Evolutionary conservation across 2,113 vertebrate species (phyloP), one percentile per base, ranked within the genome.

Genomic region (Peromyscus polionotus): DNA sequence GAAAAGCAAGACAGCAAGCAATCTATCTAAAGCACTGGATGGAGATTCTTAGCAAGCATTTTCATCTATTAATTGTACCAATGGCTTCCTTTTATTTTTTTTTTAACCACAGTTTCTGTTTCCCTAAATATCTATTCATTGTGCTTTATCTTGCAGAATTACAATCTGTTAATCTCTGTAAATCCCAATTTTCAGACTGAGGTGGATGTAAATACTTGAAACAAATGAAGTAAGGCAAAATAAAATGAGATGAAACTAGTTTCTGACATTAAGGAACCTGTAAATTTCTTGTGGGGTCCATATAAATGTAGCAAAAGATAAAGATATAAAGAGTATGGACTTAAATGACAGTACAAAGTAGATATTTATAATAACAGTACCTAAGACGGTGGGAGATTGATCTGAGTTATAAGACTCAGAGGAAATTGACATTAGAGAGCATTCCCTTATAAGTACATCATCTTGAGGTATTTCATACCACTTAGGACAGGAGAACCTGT

Each of bases 391-490:
- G 17, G 76, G 51, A 96, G 77, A 94, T 92, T 96, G 86, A 95
- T 81, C 54, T 92, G 61, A n/a, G 33, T 94, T 96, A 88, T 83
- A 91, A 83, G 83, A 95, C 91, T 91, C 88, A 67, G 22, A 81
- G 85, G 72, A 96, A 96, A 96, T 96, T 75, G 95, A 95, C 95
- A 48, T 39, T 90, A 48, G 33, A 39, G 94, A 93, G 31, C 75
- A 94, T 97, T 84, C 1, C 45, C 24, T 89, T 72, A 75, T 94
- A 91, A 95, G 94, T 90, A 80, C 48, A 79, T 26, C 59, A 86
- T 81, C 24, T 95, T 28, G 17, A 76, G 59, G 91, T 26, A 61
- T 42, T 97, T 86, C 57, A 48, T 13, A 45, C 85, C 59, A 59
- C 73, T 94, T 80, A 85, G 79, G 54, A 75, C 77, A 67, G 45